Conservation (phyloP, 2,888 invertebrate genomes). For the Hoplodrina blanda region DNA sequence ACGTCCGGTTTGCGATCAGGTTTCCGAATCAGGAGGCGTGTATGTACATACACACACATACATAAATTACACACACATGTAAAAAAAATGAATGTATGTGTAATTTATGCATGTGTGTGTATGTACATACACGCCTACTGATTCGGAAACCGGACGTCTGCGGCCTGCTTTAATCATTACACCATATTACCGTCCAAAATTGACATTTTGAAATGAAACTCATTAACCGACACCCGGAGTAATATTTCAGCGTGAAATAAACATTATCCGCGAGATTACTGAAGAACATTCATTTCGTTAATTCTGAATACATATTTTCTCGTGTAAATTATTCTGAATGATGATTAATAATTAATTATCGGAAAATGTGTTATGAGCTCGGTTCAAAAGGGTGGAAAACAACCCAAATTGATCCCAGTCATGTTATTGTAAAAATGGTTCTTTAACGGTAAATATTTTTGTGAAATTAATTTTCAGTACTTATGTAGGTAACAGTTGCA, state of each 20-base stretch:
- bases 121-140: no score
- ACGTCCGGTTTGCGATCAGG: no score
- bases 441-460: slow-evolving; percentile 6
- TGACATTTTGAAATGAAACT: not conserved
- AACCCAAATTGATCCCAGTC: not conserved
- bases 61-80: no score
- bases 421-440: slow-evolving; percentile 5
- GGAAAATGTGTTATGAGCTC: slow-evolving; percentile 10
- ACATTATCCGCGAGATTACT: not conserved
- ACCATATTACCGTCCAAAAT: not conserved
- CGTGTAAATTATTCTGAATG: not conserved
- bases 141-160: no score
- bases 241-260: not conserved
- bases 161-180: not conserved
- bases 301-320: slow-evolving; percentile 3
- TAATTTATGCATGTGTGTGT: no score
- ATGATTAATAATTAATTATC: slow-evolving; percentile 7
- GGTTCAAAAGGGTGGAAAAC: slow-evolving; percentile 27
- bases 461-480: not conserved
- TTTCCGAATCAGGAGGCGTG: no score
- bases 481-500: not conserved
- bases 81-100: no score
- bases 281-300: slow-evolving; percentile 8
- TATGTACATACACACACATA: no score
- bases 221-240: not conserved